These are phyloP conservation scores for Pao palembangensis DNA, from an alignment of 2,113 vertebrate genomes.

Conservation along the genomic window DNA sequence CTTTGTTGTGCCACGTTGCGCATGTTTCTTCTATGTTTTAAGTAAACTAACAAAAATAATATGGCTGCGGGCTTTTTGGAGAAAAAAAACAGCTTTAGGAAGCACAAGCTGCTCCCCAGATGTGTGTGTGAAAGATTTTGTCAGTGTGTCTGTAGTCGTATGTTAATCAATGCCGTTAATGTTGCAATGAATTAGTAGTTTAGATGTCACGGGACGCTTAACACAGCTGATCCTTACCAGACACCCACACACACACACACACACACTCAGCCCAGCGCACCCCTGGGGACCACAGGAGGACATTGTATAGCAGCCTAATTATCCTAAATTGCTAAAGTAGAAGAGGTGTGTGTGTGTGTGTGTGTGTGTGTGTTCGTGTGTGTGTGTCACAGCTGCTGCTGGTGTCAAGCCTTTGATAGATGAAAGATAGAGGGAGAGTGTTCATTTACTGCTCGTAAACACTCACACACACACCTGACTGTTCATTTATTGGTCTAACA, in stretches of 20 bases:
- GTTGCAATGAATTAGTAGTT: conserved; percentile 82
- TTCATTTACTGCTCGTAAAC: conserved; percentile 69
- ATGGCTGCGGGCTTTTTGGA: conserved; percentile 20
- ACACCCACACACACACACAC: conserved; percentile 44
- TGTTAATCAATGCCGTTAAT: conserved; percentile 81
- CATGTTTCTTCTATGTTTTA: conserved; percentile 3
- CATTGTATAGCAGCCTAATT: conserved; percentile 75
- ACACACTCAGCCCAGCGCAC: conserved; percentile 47
- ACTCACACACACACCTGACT: conserved; percentile 62
- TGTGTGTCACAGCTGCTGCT: conserved; percentile 71
- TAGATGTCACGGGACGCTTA: conserved; percentile 80
- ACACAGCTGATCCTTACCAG: conserved; percentile 77
- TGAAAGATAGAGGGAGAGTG: conserved; percentile 71
- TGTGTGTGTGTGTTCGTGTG: conserved; percentile 31
- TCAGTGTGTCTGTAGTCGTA: conserved; percentile 57
- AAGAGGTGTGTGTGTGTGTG: conserved; percentile 40
- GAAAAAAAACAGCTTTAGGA: conserved; percentile 53
- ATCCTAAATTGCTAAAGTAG: conserved; percentile 75
- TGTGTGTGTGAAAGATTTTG: conserved; percentile 19
- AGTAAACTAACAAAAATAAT: conserved; percentile 2
- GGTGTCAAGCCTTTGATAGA: conserved; percentile 73
- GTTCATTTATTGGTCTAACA: conserved; percentile 74
- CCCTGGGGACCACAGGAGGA: conserved; percentile 69
- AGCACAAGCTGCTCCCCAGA: conserved; percentile 60
- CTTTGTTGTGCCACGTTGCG: not conserved